Conservation (phyloP, 2,113 vertebrate species). For the Paralichthys olivaceus region DNA sequence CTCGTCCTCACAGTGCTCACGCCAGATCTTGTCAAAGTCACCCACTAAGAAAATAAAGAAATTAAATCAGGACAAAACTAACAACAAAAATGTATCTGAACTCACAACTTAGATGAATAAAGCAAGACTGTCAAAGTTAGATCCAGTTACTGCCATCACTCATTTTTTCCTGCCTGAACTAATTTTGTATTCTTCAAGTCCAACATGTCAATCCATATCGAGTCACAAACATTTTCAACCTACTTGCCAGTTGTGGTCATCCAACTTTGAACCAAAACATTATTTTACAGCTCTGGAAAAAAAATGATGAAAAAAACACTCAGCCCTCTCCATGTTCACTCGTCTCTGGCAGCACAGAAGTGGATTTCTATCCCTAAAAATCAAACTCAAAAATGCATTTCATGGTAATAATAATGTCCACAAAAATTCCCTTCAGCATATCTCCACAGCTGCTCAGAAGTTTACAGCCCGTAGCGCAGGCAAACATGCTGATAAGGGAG, state of each 20-base stretch:
- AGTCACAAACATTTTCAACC: conserved; percentile 27
- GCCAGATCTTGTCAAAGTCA: conserved; percentile 98
- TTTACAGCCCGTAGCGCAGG: conserved; percentile 34
- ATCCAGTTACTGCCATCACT: neutral
- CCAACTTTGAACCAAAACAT: conserved; percentile 16
- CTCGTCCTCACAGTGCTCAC: conserved; percentile 97
- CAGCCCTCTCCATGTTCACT: neutral
- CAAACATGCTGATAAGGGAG: conserved; percentile 41
- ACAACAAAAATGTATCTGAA: neutral
- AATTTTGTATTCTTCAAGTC: neutral
- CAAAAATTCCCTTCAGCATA: conserved; percentile 9
- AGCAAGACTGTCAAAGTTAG: neutral
- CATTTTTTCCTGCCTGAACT: no score
- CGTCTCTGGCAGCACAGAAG: conserved; percentile 23
- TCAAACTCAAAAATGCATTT: conserved; percentile 17
- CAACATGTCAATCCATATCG: neutral
- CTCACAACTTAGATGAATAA: neutral
- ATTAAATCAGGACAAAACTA: conserved; percentile 6
- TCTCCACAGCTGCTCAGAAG: conserved; percentile 14
- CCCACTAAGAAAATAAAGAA: conserved; percentile 85
- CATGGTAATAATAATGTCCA: conserved; percentile 18
- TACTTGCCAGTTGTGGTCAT: conserved; percentile 51
- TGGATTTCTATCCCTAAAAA: conserved; percentile 16
- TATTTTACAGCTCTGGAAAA: conserved; percentile 1
- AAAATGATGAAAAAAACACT: conserved; percentile 9